Conservation (phyloP, 2,888 invertebrate genomes). For the Empis stercorea region DNA sequence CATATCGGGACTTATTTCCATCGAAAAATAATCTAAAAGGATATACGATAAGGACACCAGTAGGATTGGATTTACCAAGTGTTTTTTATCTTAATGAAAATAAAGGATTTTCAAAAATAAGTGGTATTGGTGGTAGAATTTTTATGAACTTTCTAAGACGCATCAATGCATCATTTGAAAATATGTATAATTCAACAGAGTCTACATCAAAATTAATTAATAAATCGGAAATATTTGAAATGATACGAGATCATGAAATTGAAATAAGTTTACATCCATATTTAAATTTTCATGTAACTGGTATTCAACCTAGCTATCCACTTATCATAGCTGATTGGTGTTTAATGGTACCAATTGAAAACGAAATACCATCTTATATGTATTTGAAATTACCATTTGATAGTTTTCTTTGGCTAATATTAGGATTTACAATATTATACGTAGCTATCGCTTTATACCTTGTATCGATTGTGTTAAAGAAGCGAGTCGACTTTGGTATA, state of each 20-base stretch:
- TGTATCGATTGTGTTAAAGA: too few relatives aligned
- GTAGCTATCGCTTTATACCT: too few relatives aligned
- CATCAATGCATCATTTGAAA: slow-evolving; percentile 19
- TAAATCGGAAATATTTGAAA: slow-evolving; percentile 21
- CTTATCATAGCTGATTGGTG: slow-evolving; percentile 26
- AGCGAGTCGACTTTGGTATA: too few relatives aligned
- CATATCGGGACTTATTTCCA: not conserved
- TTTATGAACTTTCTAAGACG: slow-evolving; percentile 17
- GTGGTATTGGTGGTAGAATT: slow-evolving; percentile 22
- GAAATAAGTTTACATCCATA: slow-evolving; percentile 23
- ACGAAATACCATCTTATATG: slow-evolving; percentile 20
- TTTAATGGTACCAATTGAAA: slow-evolving; percentile 25
- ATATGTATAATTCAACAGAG: not conserved
- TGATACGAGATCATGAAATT: slow-evolving; percentile 18
- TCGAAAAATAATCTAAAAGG: slow-evolving; percentile 5
- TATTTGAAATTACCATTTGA: slow-evolving; percentile 24
- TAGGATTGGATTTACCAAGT: slow-evolving; percentile 20
- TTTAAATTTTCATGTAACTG: slow-evolving; percentile 20
- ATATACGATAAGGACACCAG: slow-evolving; percentile 18
- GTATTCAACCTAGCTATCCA: slow-evolving; percentile 24
- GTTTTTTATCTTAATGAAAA: slow-evolving; percentile 17
- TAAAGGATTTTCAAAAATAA: slow-evolving; percentile 11
- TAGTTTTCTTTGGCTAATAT: slow-evolving; percentile 18
- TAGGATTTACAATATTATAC: slow-evolving; percentile 13
- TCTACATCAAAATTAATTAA: slow-evolving; percentile 13